These are phyloP conservation scores for Malurus splendens DNA, from an alignment of 2,797 vertebrate species.

Conservation along the genomic window DNA sequence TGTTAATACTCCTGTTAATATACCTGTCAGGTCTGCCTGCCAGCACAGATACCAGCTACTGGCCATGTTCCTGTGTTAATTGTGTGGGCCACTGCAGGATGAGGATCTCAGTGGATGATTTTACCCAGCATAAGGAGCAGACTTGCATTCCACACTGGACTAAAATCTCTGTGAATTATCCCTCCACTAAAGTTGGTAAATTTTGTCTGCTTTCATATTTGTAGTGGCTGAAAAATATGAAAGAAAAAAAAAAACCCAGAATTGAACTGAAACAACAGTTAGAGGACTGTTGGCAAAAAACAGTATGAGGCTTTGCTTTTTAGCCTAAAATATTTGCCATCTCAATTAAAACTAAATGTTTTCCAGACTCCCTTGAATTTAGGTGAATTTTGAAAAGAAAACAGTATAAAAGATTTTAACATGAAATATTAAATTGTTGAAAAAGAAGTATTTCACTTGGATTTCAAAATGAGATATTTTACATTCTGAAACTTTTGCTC, in stretches of 20 bases:
- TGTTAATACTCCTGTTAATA: neutral
- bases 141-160: neutral
- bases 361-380: neutral
- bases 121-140: neutral
- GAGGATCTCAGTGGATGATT: neutral
- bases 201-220: neutral
- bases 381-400: neutral
- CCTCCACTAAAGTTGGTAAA: neutral
- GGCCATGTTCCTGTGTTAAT: fast-evolving
- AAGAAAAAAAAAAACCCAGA: neutral
- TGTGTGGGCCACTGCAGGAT: fast-evolving
- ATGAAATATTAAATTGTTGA: neutral
- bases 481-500: neutral
- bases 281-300: neutral
- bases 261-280: neutral
- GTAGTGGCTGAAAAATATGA: neutral
- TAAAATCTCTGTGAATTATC: neutral
- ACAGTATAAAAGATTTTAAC: neutral
- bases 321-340: neutral
- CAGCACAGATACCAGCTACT: neutral
- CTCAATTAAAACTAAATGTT: neutral
- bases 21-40: neutral
- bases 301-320: neutral
- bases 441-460: neutral
- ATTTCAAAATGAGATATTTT: neutral